Percentiles rank a stretch among this genome's conserved stretches.
phyloP scores from a whole-genome alignment of 2,797 vertebrate genomes.

The Bovichtus variegatus region DNA sequence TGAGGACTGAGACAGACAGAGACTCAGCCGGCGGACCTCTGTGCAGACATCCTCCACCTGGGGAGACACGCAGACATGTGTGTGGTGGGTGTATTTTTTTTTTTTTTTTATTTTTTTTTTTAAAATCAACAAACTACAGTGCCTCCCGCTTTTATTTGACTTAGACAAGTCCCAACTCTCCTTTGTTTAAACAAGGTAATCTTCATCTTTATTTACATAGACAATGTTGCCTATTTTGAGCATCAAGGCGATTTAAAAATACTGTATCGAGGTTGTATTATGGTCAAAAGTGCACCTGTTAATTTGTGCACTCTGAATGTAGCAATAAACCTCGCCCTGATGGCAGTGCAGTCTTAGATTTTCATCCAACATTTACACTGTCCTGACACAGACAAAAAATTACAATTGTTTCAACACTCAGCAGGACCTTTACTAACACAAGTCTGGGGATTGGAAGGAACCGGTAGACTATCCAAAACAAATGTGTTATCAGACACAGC shows the following conservation, averaged over 20 bases:
- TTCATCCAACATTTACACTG: not conserved
- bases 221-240: too few species aligned
- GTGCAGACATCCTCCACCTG: slow-evolving; percentile 64
- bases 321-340: not conserved
- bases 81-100: not conserved
- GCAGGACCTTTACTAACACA: not conserved
- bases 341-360: not conserved
- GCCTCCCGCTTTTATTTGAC: slow-evolving; percentile 27
- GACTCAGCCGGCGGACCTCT: slow-evolving; percentile 56
- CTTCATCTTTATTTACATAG: slow-evolving; percentile 11
- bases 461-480: slow-evolving; percentile 20
- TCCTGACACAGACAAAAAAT: not conserved
- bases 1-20: slow-evolving; percentile 59
- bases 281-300: not conserved
- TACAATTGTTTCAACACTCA: not conserved
- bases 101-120: too few species aligned
- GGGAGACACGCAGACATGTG: not conserved
- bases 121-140: not conserved
- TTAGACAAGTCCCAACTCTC: slow-evolving; percentile 10
- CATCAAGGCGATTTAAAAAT: not conserved
- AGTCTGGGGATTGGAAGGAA: not conserved
- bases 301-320: not conserved
- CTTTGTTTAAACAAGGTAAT: slow-evolving; percentile 38
- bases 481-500: slow-evolving; percentile 4
- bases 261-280: not conserved